These are phyloP conservation scores for Campoplex capitator DNA, from an alignment of 2,888 invertebrate genomes.

Conservation along the genomic window DNA sequence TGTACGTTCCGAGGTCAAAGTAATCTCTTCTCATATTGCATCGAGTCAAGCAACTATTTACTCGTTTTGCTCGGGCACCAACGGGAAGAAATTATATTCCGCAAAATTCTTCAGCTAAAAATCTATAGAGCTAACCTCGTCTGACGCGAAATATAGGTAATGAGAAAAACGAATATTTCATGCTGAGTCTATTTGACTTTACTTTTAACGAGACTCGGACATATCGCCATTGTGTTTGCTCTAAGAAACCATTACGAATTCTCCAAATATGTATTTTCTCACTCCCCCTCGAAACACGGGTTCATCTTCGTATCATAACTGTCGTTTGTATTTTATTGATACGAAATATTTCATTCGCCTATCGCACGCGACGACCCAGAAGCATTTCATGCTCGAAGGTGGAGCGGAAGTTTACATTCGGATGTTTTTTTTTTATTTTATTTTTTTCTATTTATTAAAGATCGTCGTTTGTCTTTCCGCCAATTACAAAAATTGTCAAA, in stretches of 20 bases:
- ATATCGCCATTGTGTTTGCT: conserved; percentile 2
- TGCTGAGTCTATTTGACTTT: not conserved
- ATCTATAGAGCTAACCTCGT: not conserved
- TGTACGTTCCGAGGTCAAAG: not conserved
- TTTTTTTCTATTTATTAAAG: no score
- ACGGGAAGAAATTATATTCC: not conserved
- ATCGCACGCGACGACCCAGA: not conserved
- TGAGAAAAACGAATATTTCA: conserved; percentile 2
- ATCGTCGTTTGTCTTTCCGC: not conserved
- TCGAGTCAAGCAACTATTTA: not conserved
- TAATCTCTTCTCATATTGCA: not conserved
- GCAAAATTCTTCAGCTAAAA: not conserved
- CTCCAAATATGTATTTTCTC: conserved; percentile 4
- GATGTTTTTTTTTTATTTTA: not conserved
- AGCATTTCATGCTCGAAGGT: conserved; percentile 1
- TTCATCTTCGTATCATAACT: not conserved
- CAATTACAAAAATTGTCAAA: not conserved
- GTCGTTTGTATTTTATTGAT: not conserved
- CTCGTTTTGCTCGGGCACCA: not conserved
- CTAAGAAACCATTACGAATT: not conserved
- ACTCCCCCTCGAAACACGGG: not conserved
- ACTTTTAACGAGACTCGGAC: conserved; percentile 37
- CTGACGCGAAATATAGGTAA: not conserved
- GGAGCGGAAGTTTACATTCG: not conserved
- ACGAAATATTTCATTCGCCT: not conserved